phyloP scores from a whole-genome alignment of 2,888 invertebrate genomes.

The Vanessa cardui region DNA sequence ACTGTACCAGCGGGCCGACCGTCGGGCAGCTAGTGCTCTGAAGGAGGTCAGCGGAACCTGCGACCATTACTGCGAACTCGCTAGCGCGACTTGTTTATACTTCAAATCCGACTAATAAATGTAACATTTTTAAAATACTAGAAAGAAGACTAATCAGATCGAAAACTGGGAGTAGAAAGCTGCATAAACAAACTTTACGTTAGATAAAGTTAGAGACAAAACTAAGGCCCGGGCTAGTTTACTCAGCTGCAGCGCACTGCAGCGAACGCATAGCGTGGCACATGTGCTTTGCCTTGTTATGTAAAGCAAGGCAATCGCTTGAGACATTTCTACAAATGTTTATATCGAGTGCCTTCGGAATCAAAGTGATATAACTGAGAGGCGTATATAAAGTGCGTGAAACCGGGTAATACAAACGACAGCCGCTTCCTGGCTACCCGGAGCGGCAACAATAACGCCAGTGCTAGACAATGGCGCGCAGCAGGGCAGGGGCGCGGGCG shows the following conservation, averaged over 20 bases:
- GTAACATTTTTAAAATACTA: background rate
- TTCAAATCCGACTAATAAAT: background rate
- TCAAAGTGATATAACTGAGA: slow-evolving; percentile 3
- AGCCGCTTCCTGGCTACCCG: slow-evolving; percentile 9
- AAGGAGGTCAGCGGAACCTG: slow-evolving; percentile 68
- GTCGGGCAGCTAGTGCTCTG: slow-evolving; percentile 55
- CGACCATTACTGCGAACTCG: slow-evolving; percentile 28
- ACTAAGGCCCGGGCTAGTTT: background rate
- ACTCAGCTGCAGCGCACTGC: background rate
- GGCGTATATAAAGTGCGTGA: slow-evolving; percentile 3
- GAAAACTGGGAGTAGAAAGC: background rate
- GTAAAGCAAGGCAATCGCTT: background rate
- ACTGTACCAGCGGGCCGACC: slow-evolving; percentile 47
- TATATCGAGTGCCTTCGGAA: slow-evolving; percentile 7
- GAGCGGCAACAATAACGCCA: slow-evolving; percentile 5
- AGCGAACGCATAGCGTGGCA: too few relatives aligned
- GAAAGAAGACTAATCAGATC: background rate
- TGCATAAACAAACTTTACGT: background rate
- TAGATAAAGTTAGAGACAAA: background rate
- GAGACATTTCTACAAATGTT: background rate
- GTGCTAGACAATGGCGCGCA: slow-evolving; percentile 7
- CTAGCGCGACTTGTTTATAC: background rate
- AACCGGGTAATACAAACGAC: background rate
- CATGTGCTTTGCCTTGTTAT: too few relatives aligned
- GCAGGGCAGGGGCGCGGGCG: background rate